Evolutionary conservation across 2,888 invertebrate genomes (phyloP).

Genomic region (Oscheius sp.): DNA sequence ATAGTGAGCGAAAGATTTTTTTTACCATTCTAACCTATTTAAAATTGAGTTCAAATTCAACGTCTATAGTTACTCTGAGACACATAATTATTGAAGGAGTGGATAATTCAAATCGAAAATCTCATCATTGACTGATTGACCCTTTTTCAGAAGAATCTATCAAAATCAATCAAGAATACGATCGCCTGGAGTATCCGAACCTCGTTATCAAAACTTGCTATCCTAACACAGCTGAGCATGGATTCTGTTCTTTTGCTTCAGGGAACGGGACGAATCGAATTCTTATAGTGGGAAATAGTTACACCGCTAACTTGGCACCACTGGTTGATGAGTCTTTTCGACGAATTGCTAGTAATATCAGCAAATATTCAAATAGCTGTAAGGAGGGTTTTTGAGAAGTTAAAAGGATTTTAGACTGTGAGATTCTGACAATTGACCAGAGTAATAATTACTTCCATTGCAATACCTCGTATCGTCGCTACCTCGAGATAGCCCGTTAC

Average conservation of each 20-base stretch:
- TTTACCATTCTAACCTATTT: no score
- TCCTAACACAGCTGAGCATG: slow-evolving; percentile 44
- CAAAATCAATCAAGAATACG: slow-evolving; percentile 39
- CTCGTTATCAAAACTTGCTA: slow-evolving; percentile 38
- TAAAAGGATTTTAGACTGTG: slow-evolving; percentile 37
- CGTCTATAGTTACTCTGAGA: no score
- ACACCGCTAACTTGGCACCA: slow-evolving; percentile 38
- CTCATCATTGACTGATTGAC: neutral
- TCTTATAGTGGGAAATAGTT: slow-evolving; percentile 44
- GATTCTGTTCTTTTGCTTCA: slow-evolving; percentile 41
- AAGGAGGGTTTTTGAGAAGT: slow-evolving; percentile 9
- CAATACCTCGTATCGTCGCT: slow-evolving; percentile 23
- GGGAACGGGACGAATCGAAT: slow-evolving; percentile 35
- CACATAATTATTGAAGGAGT: no score
- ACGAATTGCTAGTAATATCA: slow-evolving; percentile 34
- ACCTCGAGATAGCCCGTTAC: slow-evolving; percentile 24
- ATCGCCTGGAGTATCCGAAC: slow-evolving; percentile 38
- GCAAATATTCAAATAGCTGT: slow-evolving; percentile 42
- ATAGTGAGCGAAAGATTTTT: no score
- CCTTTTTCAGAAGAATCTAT: slow-evolving; percentile 38
- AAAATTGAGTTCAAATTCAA: no score
- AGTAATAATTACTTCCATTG: slow-evolving; percentile 20
- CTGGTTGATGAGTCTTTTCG: slow-evolving; percentile 33
- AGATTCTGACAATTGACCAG: slow-evolving; percentile 25
- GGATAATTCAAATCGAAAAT: neutral